Evolutionary conservation across 2,113 vertebrate species (phyloP), one percentile per base, ranked within the genome.

Genomic region (Telmatochromis sp.): DNA sequence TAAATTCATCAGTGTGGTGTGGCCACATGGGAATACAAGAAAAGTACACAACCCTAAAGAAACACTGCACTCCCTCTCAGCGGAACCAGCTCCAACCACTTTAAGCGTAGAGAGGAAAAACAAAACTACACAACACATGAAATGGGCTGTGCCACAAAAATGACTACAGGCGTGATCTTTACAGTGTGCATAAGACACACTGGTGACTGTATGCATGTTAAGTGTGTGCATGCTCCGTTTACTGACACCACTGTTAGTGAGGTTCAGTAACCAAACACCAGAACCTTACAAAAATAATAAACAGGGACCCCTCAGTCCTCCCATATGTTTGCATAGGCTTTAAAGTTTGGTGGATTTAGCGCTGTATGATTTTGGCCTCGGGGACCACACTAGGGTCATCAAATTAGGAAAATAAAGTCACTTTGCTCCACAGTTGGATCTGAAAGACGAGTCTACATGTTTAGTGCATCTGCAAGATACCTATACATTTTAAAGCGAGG

Each of bases 21-120:
- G 11, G 42, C 82, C 89, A 68, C 84, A 82, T 51, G 85, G 73
- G 86, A 23, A 83, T 55, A 65, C 65, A 51, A 81, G 73, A 87
- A 65, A 80, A 79, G 84, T 89, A 88, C 92, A 94, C 89, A 91
- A 83, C 26, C 28, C 42, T 75, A 33, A 79, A 87, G 84, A 84
- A 90, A 90, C 54, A 35, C 53, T 50, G 54, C 54, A 80, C 88
- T 86, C 79, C 85, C 87, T 81, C 79, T 85, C 21, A n/a, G 33
- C 31, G n/a, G 23, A 65, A 55, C 47, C 9, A 8, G 17, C 50
- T 55, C 13, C 7, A 50, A 50, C 57, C 13, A 63, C 86, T 86
- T 83, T 15, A 55, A 84, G 37, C 2, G 17, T 79, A 42, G 23
- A 40, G 40, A 5, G 40, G 23, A 10, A 26, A 26, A 45, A 17